A percentile compares a stretch with the other conserved stretches of the same genome.
Evolutionary conservation across 2,797 vertebrate species (phyloP).

Genomic region (Danio albolineatus): DNA sequence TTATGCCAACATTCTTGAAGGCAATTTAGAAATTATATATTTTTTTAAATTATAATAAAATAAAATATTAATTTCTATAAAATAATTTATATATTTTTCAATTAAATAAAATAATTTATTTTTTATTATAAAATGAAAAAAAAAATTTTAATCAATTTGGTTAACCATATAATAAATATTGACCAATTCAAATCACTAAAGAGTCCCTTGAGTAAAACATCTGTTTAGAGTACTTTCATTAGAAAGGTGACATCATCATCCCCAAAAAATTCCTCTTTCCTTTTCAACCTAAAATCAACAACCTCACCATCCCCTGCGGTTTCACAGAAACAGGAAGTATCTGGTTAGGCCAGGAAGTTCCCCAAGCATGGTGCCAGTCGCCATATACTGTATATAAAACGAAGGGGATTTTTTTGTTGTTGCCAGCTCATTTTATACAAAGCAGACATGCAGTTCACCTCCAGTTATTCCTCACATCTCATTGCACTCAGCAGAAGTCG

Average conservation of each 20-base stretch:
- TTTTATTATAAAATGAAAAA: no score
- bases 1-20: slow-evolving; percentile 25
- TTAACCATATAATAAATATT: no score
- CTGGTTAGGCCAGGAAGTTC: slow-evolving; percentile 56
- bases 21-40: slow-evolving; percentile 19
- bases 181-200: background rate
- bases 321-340: slow-evolving; percentile 41
- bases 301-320: slow-evolving; percentile 27
- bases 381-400: slow-evolving; percentile 44
- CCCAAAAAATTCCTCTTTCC: slow-evolving; percentile 37
- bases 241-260: slow-evolving; percentile 25
- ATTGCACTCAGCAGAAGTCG: slow-evolving; percentile 41
- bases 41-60: no score
- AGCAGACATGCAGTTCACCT: background rate
- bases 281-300: slow-evolving; percentile 2
- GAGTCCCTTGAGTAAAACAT: background rate
- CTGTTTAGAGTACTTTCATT: background rate
- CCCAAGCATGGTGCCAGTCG: slow-evolving; percentile 44
- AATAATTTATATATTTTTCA: no score
- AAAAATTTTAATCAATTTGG: no score
- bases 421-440: slow-evolving; percentile 10
- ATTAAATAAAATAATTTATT: no score
- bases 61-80: no score
- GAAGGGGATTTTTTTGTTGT: slow-evolving; percentile 53
- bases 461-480: slow-evolving; percentile 27